Conservation (phyloP, 2,888 invertebrate genomes). For the Amorpha juglandis region DNA sequence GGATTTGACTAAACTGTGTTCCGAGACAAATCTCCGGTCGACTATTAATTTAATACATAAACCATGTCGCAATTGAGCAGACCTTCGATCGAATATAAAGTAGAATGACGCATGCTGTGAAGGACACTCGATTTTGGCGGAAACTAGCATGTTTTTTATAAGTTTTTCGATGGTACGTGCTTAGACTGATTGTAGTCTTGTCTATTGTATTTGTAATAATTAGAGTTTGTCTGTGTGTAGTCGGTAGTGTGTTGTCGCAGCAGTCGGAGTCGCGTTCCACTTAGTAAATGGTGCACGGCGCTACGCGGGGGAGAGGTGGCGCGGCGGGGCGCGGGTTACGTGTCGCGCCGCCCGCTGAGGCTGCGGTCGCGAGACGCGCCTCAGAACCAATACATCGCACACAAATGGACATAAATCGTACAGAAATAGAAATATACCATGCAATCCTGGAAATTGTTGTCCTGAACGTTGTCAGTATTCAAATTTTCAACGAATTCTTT, state of each 20-base stretch:
- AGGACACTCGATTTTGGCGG: conserved; percentile 30
- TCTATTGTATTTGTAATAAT: not conserved
- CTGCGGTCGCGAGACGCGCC: conserved; percentile 38
- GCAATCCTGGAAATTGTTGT: too few relatives aligned
- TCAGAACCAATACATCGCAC: conserved; percentile 41
- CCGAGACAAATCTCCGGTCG: conserved; percentile 9
- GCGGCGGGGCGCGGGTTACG: conserved; percentile 52
- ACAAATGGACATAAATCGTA: conserved; percentile 5
- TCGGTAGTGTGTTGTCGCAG: conserved; percentile 47
- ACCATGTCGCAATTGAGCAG: conserved; percentile 12
- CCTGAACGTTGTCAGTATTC: too few relatives aligned
- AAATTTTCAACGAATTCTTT: too few relatives aligned
- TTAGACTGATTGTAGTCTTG: not conserved
- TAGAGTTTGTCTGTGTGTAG: not conserved
- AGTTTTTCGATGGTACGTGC: conserved; percentile 9
- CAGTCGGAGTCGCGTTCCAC: conserved; percentile 61
- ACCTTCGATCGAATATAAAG: conserved; percentile 40
- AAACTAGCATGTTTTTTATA: conserved; percentile 22
- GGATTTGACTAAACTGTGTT: conserved; percentile 20
- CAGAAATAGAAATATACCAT: not conserved
- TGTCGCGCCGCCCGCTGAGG: conserved; percentile 60
- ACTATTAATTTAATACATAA: conserved; percentile 18
- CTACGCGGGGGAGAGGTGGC: conserved; percentile 40
- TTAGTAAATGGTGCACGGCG: conserved; percentile 71
- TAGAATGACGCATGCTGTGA: conserved; percentile 34